phyloP scores from a whole-genome alignment of 2,113 vertebrate genomes.

The Romanogobio albipinnatus region DNA sequence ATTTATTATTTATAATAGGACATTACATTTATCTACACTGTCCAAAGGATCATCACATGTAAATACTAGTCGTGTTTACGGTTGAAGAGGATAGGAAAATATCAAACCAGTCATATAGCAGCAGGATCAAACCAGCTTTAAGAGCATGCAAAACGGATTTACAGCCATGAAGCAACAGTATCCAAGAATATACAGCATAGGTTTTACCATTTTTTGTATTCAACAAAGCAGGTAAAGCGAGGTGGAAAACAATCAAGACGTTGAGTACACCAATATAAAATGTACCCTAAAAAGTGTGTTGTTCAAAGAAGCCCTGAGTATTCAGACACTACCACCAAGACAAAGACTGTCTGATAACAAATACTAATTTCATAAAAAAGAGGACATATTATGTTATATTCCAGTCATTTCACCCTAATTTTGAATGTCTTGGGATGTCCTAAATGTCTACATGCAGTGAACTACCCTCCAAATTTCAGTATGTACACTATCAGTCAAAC shows the following conservation, averaged over 20 bases:
- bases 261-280: neutral
- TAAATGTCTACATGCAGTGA: neutral
- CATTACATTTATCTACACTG: neutral
- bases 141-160: constrained; percentile 13
- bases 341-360: neutral
- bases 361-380: neutral
- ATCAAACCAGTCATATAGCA: neutral
- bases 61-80: neutral
- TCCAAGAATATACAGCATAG: neutral
- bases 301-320: neutral
- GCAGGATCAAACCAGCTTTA: neutral
- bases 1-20: too few species aligned
- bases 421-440: neutral
- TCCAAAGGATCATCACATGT: neutral
- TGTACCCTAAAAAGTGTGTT: neutral
- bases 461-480: neutral
- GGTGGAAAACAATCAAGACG: neutral
- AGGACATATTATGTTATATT: neutral
- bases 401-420: neutral
- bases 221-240: neutral
- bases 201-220: neutral
- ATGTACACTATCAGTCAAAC: constrained; percentile 10
- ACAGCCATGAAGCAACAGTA: constrained; percentile 13
- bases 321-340: neutral
- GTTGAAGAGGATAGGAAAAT: neutral